Evolutionary conservation across 2,113 vertebrate species (phyloP).

Genomic region (Pangasianodon hypophthalmus): DNA sequence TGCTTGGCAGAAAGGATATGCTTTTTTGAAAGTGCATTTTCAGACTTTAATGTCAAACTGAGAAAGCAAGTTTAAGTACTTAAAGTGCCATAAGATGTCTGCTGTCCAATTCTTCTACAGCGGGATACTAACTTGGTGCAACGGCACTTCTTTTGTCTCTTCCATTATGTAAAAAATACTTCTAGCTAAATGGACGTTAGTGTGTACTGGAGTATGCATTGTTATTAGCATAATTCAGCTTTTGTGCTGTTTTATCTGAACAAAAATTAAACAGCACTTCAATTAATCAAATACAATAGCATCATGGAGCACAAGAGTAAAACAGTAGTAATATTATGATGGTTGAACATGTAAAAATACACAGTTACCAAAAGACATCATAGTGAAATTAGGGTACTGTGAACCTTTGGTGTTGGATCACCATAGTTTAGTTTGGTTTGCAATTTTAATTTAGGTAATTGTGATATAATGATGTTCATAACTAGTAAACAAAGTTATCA

Average conservation of each 20-base stretch:
- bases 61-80: slow-evolving; percentile 25
- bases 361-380: background rate
- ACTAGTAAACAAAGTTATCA: background rate
- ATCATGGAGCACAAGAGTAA: background rate
- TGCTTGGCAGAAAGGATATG: slow-evolving; percentile 22
- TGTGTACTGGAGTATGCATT: background rate
- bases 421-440: background rate
- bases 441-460: background rate
- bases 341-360: background rate
- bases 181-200: background rate
- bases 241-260: background rate
- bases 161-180: background rate
- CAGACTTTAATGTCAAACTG: slow-evolving; percentile 36
- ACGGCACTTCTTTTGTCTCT: background rate
- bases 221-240: slow-evolving; percentile 1
- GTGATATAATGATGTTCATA: background rate
- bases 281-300: background rate
- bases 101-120: background rate
- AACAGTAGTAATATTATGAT: background rate
- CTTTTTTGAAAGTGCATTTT: slow-evolving; percentile 31
- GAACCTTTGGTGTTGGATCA: background rate
- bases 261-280: background rate
- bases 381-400: background rate
- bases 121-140: background rate
- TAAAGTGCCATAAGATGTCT: slow-evolving; percentile 16